Evolutionary conservation across 2,888 invertebrate species (phyloP), one percentile per base, ranked within the genome.

Genomic region (Microctonus aethiopoides): DNA sequence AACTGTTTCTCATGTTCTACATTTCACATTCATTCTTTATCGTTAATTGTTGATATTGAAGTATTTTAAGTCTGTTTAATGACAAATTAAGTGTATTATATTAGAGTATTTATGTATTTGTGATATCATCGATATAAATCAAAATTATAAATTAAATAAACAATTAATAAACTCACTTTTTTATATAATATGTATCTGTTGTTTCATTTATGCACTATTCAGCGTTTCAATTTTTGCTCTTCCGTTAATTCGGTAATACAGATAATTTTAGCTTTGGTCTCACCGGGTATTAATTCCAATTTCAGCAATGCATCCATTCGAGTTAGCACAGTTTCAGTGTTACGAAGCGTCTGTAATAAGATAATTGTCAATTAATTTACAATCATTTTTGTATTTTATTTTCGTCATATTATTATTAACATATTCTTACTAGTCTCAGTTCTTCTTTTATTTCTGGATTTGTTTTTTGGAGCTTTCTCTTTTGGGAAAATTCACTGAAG

Each of bases 401-500:
- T 39, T 3, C 46, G 3, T 46, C 5, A 16, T n/a, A 1, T 46
- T 9, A 5, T 2, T n/a, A n/a, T 41, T 4, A 16, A 41, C n/a
- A 20, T 29, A 39, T 46, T 13, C 32, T 65, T 72, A 84, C 84
- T 66, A 74, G 71, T 79, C 78, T 76, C 34, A 86, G 70, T 64
- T 80, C 74, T n/a, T 72, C 71, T 34, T 81, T 79, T 29, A 84
- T 71, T 39, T 77, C 72, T n/a, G 84, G 78, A 80, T 84, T 73
- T 6, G 61, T 72, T 64, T 81, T 85, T 16, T 74, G 79, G 34
- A 80, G 71, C 68, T 81, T 85, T 62, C 79, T 84, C 63, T 79
- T 81, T 46, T 72, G 46, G 16, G 76, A 77, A 73, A 86, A 86
- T 74, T 85, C 81, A 13, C 74, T 46, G 3, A 80, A 79, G 36